Percentiles rank a stretch among this genome's conserved stretches.
These are phyloP conservation scores for Danio tinwini DNA, from an alignment of 2,797 vertebrate species.

Conservation along the genomic window DNA sequence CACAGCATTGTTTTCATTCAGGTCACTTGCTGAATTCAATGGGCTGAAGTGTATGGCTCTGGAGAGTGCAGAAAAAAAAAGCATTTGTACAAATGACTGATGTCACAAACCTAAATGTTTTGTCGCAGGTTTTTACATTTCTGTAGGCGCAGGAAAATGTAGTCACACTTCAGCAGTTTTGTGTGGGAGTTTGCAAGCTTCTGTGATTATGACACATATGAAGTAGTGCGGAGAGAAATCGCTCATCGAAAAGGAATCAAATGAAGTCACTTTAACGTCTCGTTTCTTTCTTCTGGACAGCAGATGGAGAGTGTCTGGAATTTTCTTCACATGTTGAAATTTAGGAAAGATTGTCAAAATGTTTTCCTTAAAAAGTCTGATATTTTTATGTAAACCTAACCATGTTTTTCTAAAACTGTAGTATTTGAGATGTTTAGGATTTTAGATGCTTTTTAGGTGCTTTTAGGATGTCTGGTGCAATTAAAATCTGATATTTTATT, in stretches of 20 bases:
- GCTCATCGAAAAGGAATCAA: background rate
- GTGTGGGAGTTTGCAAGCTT: slow-evolving; percentile 38
- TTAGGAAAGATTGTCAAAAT: background rate
- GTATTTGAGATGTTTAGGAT: no score
- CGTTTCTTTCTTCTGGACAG: background rate
- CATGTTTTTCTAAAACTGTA: no score
- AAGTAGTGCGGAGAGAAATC: slow-evolving; percentile 22
- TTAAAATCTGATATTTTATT: no score
- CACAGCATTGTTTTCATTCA: slow-evolving; percentile 40
- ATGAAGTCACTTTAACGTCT: background rate
- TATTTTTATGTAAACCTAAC: background rate
- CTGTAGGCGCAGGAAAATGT: slow-evolving; percentile 5
- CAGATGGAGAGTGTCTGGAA: background rate
- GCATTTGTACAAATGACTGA: background rate
- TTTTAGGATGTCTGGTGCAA: no score
- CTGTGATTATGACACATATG: slow-evolving; percentile 33
- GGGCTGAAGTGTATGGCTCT: background rate
- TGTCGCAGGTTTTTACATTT: background rate
- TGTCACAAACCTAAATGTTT: background rate
- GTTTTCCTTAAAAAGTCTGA: background rate
- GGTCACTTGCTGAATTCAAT: slow-evolving; percentile 23
- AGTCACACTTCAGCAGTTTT: slow-evolving; percentile 36
- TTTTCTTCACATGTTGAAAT: background rate
- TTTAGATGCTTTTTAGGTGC: no score
- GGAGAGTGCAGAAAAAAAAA: background rate